Conservation (phyloP, 2,888 invertebrate species). For the Scaptomyza reducta region DNA sequence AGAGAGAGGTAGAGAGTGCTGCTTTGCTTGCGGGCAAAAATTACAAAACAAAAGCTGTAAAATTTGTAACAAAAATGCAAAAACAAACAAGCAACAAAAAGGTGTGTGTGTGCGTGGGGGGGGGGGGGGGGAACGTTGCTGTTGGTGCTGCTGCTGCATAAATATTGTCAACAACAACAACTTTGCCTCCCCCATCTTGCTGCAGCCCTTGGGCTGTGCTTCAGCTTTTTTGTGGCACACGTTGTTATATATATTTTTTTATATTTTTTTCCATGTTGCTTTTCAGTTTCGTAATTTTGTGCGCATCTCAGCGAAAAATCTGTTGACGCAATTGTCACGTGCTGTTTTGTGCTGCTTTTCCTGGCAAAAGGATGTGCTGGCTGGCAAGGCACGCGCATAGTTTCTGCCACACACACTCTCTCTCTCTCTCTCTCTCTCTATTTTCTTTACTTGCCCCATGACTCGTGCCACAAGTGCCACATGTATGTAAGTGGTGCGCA, state of each 20-base stretch:
- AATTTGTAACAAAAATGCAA: conserved; percentile 63
- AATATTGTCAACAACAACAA: conserved; percentile 70
- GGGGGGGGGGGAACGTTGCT: conserved; percentile 17
- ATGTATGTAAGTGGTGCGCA: conserved; percentile 37
- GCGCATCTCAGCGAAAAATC: conserved; percentile 79
- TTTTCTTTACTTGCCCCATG: conserved; percentile 16
- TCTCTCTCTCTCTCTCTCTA: too few relatives aligned
- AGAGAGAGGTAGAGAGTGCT: conserved; percentile 13
- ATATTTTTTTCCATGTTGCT: neutral
- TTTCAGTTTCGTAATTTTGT: conserved; percentile 59
- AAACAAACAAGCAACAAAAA: conserved; percentile 62
- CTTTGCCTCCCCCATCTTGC: neutral
- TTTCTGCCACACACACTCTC: conserved; percentile 52
- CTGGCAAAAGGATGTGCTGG: conserved; percentile 63
- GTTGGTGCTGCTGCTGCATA: conserved; percentile 77
- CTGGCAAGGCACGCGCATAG: conserved; percentile 57
- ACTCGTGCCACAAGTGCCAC: conserved; percentile 60
- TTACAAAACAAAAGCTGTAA: conserved; percentile 72
- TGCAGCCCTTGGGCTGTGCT: conserved; percentile 38
- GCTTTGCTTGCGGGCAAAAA: conserved; percentile 59
- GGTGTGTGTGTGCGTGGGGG: neutral
- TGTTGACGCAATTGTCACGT: conserved; percentile 79
- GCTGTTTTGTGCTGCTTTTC: conserved; percentile 45
- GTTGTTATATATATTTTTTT: conserved; percentile 28
- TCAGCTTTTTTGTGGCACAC: conserved; percentile 59